These are phyloP conservation scores for Macrosoma leucophasiata DNA, from an alignment of 2,888 invertebrate genomes.

Conservation along the genomic window DNA sequence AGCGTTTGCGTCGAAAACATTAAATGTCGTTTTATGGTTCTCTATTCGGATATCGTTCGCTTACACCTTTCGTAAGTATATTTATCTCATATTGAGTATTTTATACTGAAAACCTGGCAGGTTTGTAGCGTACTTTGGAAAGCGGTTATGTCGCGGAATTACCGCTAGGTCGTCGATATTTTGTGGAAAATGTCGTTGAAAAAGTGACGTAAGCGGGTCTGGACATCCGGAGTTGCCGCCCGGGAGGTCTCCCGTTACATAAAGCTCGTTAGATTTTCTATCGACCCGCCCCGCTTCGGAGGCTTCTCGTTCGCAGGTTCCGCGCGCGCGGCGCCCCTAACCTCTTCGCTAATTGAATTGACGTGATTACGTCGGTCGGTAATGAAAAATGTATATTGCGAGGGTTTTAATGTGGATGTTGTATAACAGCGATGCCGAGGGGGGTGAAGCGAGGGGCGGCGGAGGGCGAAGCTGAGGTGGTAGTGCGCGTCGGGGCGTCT, in stretches of 20 bases:
- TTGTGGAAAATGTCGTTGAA: conserved; percentile 59
- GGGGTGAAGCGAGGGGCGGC: conserved; percentile 75
- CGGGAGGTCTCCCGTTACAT: conserved; percentile 39
- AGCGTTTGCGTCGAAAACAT: conserved; percentile 73
- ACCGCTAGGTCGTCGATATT: conserved; percentile 62
- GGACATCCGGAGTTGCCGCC: conserved; percentile 45
- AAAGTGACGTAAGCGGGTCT: conserved; percentile 64
- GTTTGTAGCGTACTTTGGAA: conserved; percentile 36
- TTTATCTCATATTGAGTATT: conserved; percentile 37
- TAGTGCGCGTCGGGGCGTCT: conserved; percentile 69
- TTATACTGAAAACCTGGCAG: conserved; percentile 38
- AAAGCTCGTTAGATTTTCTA: conserved; percentile 44
- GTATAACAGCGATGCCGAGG: conserved; percentile 74
- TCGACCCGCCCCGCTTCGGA: conserved; percentile 66
- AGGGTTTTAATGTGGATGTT: conserved; percentile 22
- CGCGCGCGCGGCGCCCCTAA: conserved; percentile 74
- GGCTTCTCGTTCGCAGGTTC: conserved; percentile 62
- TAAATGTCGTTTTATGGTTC: conserved; percentile 73
- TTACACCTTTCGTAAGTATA: conserved; percentile 74
- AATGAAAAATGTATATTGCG: conserved; percentile 28
- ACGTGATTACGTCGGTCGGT: conserved; percentile 42
- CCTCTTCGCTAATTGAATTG: conserved; percentile 72
- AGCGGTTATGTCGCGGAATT: conserved; percentile 55
- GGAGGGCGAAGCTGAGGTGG: conserved; percentile 71
- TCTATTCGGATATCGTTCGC: conserved; percentile 69